These are phyloP conservation scores for Drymodes brunneopygia DNA, from an alignment of 2,113 vertebrate genomes.

Conservation along the genomic window DNA sequence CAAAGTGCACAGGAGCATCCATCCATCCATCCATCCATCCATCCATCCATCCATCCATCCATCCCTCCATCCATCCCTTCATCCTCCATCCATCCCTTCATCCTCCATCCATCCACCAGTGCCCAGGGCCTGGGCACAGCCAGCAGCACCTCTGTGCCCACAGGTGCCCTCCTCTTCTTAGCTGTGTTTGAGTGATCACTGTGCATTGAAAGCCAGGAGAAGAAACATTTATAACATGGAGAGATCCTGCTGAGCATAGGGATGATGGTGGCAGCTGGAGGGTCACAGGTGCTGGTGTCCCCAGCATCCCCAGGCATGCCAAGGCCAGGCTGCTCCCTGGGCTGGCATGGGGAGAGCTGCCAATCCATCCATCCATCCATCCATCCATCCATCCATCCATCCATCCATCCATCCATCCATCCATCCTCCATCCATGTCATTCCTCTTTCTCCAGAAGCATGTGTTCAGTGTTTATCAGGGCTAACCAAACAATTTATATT, in stretches of 20 bases:
- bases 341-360: background rate
- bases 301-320: accelerated
- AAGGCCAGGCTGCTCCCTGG: accelerated
- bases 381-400: too few species aligned
- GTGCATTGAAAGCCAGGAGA: background rate
- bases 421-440: too few species aligned
- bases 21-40: background rate
- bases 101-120: background rate
- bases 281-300: background rate
- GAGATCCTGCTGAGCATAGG: background rate
- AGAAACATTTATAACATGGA: accelerated
- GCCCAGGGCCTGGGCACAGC: too few species aligned
- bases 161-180: background rate
- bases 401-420: too few species aligned
- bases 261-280: background rate
- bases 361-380: too few species aligned
- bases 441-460: background rate
- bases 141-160: background rate
- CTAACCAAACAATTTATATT: background rate
- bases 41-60: background rate
- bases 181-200: background rate
- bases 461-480: background rate
- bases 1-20: background rate
- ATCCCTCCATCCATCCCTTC: background rate
- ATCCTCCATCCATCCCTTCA: background rate